Evolutionary conservation across 2,113 vertebrate genomes (phyloP).

Genomic region (Pardalotus punctatus): DNA sequence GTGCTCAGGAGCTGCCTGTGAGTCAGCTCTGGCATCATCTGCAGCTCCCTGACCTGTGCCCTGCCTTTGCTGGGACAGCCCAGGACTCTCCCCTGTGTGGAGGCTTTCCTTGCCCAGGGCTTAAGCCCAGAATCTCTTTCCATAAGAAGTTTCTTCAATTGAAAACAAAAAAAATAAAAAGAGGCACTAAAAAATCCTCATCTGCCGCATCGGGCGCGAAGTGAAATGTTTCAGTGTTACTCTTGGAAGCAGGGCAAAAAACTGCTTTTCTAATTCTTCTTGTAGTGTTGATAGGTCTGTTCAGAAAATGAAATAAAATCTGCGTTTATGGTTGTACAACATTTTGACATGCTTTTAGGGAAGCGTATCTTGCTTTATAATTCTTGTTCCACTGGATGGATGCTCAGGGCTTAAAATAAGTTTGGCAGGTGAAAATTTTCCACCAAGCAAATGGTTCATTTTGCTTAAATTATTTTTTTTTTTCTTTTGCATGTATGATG

Average conservation of each 20-base stretch:
- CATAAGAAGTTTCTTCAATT: background rate
- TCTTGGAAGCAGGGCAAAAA: background rate
- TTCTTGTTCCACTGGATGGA: background rate
- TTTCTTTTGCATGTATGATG: background rate
- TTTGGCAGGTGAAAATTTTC: background rate
- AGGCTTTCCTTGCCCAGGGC: background rate
- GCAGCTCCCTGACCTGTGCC: background rate
- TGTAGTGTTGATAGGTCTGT: background rate
- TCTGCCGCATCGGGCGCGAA: background rate
- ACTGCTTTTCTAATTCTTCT: background rate
- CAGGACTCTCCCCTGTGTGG: accelerated
- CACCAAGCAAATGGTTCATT: background rate
- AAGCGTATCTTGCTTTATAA: background rate
- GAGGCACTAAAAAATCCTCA: background rate
- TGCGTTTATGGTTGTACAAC: background rate
- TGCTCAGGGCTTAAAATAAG: background rate
- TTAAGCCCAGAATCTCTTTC: background rate
- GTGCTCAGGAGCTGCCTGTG: background rate
- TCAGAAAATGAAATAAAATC: background rate
- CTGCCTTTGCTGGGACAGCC: background rate
- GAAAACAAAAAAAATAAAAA: background rate
- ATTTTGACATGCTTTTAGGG: background rate
- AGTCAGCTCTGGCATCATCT: background rate
- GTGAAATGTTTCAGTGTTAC: background rate
- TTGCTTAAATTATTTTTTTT: background rate